These are phyloP conservation scores for Propithecus perrieri DNA, from an alignment of 2,797 vertebrate species.

Conservation along the genomic window DNA sequence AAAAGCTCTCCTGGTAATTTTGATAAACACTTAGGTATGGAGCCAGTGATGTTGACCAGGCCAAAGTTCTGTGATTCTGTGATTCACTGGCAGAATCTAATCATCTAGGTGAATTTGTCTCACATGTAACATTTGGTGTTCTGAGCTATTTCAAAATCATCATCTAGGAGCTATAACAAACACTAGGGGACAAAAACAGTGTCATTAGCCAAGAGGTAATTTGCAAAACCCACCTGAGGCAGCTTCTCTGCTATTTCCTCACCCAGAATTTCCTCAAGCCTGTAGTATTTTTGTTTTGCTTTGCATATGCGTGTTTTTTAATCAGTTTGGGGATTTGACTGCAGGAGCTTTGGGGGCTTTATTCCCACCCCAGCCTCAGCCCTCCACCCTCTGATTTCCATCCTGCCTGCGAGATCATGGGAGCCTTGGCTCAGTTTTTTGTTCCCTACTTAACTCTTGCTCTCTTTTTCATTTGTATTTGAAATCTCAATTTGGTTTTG, in stretches of 20 bases:
- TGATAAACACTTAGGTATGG: background rate
- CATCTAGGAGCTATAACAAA: background rate
- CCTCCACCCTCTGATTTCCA: background rate
- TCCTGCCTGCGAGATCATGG: background rate
- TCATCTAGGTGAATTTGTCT: background rate
- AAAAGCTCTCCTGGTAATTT: background rate
- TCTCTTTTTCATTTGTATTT: background rate
- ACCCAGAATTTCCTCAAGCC: background rate
- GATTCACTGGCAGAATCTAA: background rate
- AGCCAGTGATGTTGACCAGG: background rate
- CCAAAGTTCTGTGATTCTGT: background rate
- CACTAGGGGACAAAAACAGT: background rate
- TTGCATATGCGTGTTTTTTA: background rate
- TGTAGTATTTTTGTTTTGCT: background rate
- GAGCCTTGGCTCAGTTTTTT: background rate
- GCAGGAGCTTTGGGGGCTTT: background rate
- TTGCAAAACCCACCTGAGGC: background rate
- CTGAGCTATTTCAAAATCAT: constrained; percentile 1
- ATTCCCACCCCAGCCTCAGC: background rate
- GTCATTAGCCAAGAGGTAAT: background rate
- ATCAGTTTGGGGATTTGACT: background rate
- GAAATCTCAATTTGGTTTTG: background rate
- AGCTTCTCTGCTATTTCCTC: background rate
- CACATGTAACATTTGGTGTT: background rate
- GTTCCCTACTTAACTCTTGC: background rate